Base-by-base conservation (phyloP, 2,888 invertebrate genomes). In the Dryococelus australis region DNA sequence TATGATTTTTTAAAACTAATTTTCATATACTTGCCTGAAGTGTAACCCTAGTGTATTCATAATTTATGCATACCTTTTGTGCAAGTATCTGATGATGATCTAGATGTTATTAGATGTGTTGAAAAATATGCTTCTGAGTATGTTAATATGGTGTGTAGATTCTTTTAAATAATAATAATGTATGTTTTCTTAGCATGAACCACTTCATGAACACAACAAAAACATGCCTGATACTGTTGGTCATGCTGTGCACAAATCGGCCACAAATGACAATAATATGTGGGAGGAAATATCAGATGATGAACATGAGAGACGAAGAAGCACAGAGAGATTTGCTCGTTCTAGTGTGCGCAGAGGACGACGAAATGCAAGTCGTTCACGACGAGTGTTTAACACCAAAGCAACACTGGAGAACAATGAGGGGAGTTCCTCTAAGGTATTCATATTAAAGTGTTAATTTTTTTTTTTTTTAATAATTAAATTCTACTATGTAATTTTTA, bases 271-370 rank as follows among this genome's bases (percentile, higher is more conserved):
- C 65, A 12, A 51, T 16, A 65, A 65, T n/a, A 65, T 65, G 65
- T 65, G 65, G 65, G 65, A 65, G 65, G 65, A 65, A 65, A 65
- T 65, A 65, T 65, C 65, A 86, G 93, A 94, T 87, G 94, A 94
- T 89, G 95, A 95, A 90, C 94, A 95, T 87, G 95, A 96, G 90
- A 93, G 94, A 86, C 92, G 95, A 20, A 93, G 95, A 89, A 94
- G 94, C 89, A 94, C 94, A 90, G 95, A 96, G 91, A 93, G 95
- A 86, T 94, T 96, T 91, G 94, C 95, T 89, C 93, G 95, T 89
- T 92, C 95, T 24, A 92, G 95, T n/a, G 93, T 94, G 24, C 94
- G 94, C 6, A 93, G 94, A 85, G 94, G 94, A 28, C 93, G 94
- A 87, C 92, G 93, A 85, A 88, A 88, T 79, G 78, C 87, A 43